These are phyloP conservation scores for Heliconius nattereri DNA, from an alignment of 1,140 invertebrate genomes.

Conservation along the genomic window DNA sequence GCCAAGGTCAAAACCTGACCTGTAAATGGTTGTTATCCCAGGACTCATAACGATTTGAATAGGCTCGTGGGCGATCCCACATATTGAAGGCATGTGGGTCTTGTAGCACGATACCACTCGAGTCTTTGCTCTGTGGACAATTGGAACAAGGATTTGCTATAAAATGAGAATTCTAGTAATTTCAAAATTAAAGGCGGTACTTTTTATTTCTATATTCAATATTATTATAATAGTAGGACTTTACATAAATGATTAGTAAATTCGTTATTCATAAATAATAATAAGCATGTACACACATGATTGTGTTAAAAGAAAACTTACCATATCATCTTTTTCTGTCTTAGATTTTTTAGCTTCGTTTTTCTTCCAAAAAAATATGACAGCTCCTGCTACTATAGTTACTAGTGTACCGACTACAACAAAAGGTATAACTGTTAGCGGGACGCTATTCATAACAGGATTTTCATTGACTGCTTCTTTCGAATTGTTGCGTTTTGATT, in stretches of 20 bases:
- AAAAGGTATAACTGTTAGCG: conserved; percentile 67
- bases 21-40: conserved; percentile 86
- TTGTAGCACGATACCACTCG: conserved; percentile 74
- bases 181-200: neutral
- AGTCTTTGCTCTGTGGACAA: conserved; percentile 76
- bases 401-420: conserved; percentile 67
- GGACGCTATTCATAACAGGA: conserved; percentile 47
- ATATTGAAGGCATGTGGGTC: conserved; percentile 65
- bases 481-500: conserved; percentile 49
- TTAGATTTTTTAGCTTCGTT: conserved; percentile 55
- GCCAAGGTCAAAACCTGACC: conserved; percentile 63
- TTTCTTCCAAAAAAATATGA: conserved; percentile 71
- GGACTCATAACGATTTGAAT: conserved; percentile 90
- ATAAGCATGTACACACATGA: neutral
- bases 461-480: conserved; percentile 46
- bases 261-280: neutral
- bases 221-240: neutral
- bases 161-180: neutral
- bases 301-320: conserved; percentile 43
- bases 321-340: conserved; percentile 75
- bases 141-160: conserved; percentile 24
- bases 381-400: conserved; percentile 66
- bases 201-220: neutral
- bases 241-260: neutral
- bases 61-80: conserved; percentile 88